Base-by-base conservation (phyloP, 1,140 invertebrate genomes). In the Nasonia longicornis region DNA sequence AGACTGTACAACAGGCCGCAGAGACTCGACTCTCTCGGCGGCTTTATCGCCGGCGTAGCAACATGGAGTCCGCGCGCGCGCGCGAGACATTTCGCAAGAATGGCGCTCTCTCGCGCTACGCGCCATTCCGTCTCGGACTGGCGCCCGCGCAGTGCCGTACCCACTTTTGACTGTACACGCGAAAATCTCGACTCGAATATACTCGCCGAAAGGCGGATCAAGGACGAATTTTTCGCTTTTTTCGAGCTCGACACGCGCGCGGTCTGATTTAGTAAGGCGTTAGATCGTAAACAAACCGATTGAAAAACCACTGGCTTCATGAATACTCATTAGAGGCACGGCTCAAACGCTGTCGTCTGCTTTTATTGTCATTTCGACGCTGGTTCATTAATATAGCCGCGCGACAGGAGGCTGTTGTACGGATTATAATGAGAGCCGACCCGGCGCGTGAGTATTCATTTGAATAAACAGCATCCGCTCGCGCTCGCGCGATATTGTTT, bases 1-100 rank as follows among this genome's bases (percentile, higher is more conserved):
- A 48, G 45, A 48, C 45, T 48, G 38, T 42, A 42, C 8, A 42
- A 42, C 38, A 10, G 38, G 38, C 16, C 48, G 45, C 45, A 48
- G 14, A 52, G 16, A 42, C 38, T 42, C 7, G 14, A 52, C 12
- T 14, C 16, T 52, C 48, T 52, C 48, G 73, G 81, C 81, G 73
- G 81, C 81, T 84, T 85, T 74, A 81, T 83, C 76, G 71, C 35
- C 64, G 31, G 58, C 82, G 52, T 79, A 35, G 70, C 77, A 79
- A 79, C 77, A 79, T 73, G 52, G 70, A 78, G 42, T 71, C 77
- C 67, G 67, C 45, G 11, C 66, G n/a, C n/a, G 67, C 42, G 11
- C 42, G 45, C 66, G 3, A 58, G 66, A 79, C 22, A 58, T 80
- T 80, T 80, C 79, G 72, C 79, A 80, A 80, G 79, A 74, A 80